These are phyloP conservation scores for Corythoichthys intestinalis DNA, from an alignment of 2,113 vertebrate species.

Conservation along the genomic window DNA sequence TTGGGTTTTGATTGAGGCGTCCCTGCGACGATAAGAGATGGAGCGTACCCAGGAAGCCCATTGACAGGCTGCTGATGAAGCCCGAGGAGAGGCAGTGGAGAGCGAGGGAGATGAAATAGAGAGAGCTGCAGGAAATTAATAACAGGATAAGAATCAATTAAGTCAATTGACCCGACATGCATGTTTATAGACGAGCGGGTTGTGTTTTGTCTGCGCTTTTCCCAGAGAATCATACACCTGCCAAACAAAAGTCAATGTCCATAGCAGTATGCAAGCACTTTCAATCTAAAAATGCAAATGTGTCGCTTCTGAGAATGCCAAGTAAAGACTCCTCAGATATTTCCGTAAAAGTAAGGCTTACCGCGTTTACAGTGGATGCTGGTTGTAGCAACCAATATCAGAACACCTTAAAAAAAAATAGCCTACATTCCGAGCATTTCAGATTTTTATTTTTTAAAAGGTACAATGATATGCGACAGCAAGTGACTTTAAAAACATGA, in stretches of 20 bases:
- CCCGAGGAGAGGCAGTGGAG: conserved; percentile 44
- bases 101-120: conserved; percentile 28
- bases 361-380: background rate
- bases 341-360: background rate
- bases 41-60: conserved; percentile 60
- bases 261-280: conserved; percentile 1
- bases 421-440: too few species aligned
- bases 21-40: conserved; percentile 69
- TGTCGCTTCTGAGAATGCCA: background rate
- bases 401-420: background rate
- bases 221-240: background rate
- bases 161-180: conserved; percentile 37
- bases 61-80: conserved; percentile 77
- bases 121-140: conserved; percentile 64
- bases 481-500: too few species aligned
- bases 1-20: conserved; percentile 75
- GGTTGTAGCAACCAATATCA: background rate
- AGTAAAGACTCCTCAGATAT: background rate
- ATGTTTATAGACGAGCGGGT: background rate
- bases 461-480: too few species aligned
- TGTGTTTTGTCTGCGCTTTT: background rate
- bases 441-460: too few species aligned
- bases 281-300: conserved; percentile 1
- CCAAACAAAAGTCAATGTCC: background rate
- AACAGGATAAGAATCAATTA: conserved; percentile 74